Conservation (phyloP, 1,140 invertebrate species). For the Eurytemora carolleeae region DNA sequence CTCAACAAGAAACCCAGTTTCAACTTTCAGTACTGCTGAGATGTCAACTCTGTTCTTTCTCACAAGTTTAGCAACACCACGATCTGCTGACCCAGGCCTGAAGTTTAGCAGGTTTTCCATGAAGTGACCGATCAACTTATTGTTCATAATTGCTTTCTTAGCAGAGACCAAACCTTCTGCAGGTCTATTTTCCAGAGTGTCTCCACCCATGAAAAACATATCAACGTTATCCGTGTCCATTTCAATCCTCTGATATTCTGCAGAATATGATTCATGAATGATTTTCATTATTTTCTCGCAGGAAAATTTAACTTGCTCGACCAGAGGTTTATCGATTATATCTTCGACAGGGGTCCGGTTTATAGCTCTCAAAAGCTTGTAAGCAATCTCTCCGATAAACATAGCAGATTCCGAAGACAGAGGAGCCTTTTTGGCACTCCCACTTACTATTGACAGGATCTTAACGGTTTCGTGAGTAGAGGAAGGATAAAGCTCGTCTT, state of each 20-base stretch:
- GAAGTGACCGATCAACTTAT: not conserved
- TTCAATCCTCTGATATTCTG: not conserved
- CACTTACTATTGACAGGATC: not conserved
- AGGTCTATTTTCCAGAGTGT: not conserved
- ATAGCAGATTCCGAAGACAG: not conserved
- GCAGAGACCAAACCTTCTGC: not conserved
- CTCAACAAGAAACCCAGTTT: not conserved
- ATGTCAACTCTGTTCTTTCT: not conserved
- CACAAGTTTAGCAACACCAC: not conserved
- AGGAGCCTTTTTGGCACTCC: not conserved
- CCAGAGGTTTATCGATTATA: not conserved
- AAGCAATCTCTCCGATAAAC: not conserved
- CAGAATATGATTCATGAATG: not conserved
- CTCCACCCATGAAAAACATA: not conserved
- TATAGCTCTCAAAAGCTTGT: not conserved
- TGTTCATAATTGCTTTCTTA: not conserved
- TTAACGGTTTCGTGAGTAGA: not conserved
- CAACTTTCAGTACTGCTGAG: not conserved
- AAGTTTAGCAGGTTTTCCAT: not conserved
- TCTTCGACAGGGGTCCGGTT: not conserved
- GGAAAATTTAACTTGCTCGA: not conserved
- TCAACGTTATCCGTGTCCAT: not conserved
- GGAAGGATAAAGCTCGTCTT: not conserved
- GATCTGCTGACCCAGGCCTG: not conserved
- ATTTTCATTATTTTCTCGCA: not conserved